phyloP scores from a whole-genome alignment of 2,888 invertebrate genomes.

The Machimus rusticus region DNA sequence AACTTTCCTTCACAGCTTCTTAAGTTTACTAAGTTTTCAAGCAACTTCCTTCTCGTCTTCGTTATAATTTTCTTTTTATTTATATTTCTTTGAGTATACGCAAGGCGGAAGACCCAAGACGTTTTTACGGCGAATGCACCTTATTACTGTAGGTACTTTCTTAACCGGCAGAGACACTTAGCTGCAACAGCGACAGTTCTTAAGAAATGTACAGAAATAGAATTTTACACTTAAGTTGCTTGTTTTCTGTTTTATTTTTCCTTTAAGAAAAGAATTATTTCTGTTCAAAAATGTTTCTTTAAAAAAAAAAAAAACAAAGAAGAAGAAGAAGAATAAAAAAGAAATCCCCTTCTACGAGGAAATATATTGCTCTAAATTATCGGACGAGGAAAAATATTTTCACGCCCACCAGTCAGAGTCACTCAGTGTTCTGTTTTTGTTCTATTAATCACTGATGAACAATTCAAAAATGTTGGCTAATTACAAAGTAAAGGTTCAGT shows the following conservation, averaged over 20 bases:
- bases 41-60: not conserved
- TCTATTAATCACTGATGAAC: not conserved
- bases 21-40: not conserved
- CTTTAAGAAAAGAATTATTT: not conserved
- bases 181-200: not conserved
- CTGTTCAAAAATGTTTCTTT: not conserved
- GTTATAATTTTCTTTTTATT: not conserved
- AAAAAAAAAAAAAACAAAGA: too few relatives aligned
- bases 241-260: not conserved
- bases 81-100: not conserved
- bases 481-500: not conserved
- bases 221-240: conserved; percentile 2
- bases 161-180: conserved; percentile 1
- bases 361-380: not conserved
- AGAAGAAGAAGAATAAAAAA: not conserved
- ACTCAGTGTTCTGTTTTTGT: not conserved
- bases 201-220: conserved; percentile 17
- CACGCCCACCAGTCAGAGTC: not conserved
- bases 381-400: not conserved
- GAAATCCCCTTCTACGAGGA: not conserved
- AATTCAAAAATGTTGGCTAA: not conserved
- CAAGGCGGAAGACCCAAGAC: not conserved
- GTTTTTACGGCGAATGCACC: not conserved
- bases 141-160: conserved; percentile 13
- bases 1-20: not conserved